Evolutionary conservation across 2,113 vertebrate species (phyloP), one percentile per base, ranked within the genome.

Genomic region (Orientallactaga bullata): DNA sequence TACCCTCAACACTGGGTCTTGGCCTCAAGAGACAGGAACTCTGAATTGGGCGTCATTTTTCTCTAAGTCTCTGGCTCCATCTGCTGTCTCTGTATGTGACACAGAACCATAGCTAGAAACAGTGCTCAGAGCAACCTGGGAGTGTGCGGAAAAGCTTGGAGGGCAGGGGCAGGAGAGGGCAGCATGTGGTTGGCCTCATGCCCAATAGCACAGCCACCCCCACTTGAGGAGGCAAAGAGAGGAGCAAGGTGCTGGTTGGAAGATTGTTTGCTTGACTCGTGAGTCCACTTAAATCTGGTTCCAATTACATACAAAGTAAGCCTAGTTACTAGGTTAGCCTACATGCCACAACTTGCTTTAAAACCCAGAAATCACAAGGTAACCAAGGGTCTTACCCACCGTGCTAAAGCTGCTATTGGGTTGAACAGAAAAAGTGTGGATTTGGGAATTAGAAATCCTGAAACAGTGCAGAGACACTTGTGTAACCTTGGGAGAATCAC

Each of bases 41-140:
- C 55, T 87, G 89, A 94, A 94, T 65, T 74, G 76, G 89, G 95
- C 97, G 92, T 93, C 94, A 89, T 95, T 97, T 97, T 98, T 97
- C 97, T 94, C 91, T 95, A 97, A 97, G 98, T 74, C 98, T 98
- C 96, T 98, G 97, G 98, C 98, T 98, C 98, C 98, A 98, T 98
- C 98, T 98, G 97, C 98, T 98, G 98, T 98, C 97, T 98, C 98
- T 97, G 95, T 96, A 92, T 91, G 97, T 96, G 97, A 97, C 97
- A 96, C 91, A 95, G 97, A 97, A 97, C 87, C 71, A 90, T 72
- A 51, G 47, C 39, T 88, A 28, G 60, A 88, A 76, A 77, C 37
- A 23, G 71, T 76, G 47, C 58, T 83, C 37, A 15, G 60, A 85
- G 88, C 73, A 72, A 47, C n/a, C 68, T 42, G 17, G 26, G 23